Percentiles rank a stretch among this genome's conserved stretches.
Conservation (phyloP, 1,140 invertebrate genomes). For the Ips nitidus region DNA sequence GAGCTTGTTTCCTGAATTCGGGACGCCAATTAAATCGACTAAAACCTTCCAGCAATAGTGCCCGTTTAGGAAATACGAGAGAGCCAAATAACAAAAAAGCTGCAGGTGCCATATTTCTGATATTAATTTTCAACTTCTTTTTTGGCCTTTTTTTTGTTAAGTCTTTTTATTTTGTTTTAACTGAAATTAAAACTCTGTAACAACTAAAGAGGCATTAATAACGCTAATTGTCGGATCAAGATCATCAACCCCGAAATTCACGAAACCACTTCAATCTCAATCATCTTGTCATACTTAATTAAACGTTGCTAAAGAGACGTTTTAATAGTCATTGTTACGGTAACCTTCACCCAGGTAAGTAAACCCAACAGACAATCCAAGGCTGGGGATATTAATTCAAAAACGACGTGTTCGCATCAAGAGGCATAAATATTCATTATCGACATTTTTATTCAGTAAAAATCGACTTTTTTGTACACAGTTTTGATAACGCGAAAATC, state of each 20-base stretch:
- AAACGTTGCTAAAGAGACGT: conserved; percentile 4
- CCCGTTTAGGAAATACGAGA: not conserved
- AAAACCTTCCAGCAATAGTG: conserved; percentile 16
- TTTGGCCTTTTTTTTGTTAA: too few species aligned
- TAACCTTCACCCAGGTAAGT: conserved; percentile 21
- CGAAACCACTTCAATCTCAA: conserved; percentile 9
- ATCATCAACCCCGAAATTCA: not conserved
- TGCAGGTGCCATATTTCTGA: too few species aligned
- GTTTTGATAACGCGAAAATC: conserved; percentile 13
- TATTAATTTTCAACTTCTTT: too few species aligned
- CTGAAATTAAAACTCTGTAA: too few species aligned
- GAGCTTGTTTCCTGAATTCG: conserved; percentile 27
- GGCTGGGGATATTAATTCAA: conserved; percentile 10
- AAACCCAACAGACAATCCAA: conserved; percentile 17
- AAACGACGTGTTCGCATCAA: conserved; percentile 6
- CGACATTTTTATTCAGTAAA: not conserved
- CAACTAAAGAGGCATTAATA: not conserved
- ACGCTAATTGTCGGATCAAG: not conserved
- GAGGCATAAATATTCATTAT: not conserved
- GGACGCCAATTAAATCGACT: conserved; percentile 25
- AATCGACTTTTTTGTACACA: not conserved
- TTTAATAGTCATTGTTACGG: conserved; percentile 13
- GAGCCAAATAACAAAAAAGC: too few species aligned
- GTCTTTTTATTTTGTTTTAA: too few species aligned
- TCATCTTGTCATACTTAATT: conserved; percentile 18